phyloP scores from a whole-genome alignment of 2,113 vertebrate genomes.

The Nerophis lumbriciformis region DNA sequence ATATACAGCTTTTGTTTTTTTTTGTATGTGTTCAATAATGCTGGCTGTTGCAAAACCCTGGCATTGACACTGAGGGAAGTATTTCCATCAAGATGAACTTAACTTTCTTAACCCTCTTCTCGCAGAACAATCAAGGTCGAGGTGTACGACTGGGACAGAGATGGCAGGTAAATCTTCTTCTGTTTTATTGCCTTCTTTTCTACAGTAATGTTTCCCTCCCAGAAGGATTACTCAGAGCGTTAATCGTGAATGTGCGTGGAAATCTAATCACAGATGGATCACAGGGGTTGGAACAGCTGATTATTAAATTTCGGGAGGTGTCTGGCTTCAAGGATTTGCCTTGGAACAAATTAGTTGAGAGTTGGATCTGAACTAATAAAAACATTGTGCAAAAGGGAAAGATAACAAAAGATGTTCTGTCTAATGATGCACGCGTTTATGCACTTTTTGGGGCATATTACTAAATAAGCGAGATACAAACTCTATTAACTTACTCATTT shows the following conservation, averaged over 20 bases:
- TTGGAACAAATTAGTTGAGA: neutral
- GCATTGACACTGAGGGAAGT: neutral
- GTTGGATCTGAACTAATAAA: neutral
- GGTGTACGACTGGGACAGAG: conserved; percentile 93
- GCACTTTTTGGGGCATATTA: no score
- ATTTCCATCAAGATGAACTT: neutral
- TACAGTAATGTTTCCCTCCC: neutral
- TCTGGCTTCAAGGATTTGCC: no score
- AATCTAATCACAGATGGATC: neutral
- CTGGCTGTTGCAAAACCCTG: neutral
- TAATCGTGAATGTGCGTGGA: neutral
- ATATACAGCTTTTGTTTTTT: neutral
- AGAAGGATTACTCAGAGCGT: neutral
- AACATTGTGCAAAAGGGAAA: neutral
- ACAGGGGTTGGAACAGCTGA: neutral
- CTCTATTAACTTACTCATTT: no score
- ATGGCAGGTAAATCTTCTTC: conserved; percentile 78
- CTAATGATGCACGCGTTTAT: no score
- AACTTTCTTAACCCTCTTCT: conserved; percentile 13
- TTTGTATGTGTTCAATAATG: neutral
- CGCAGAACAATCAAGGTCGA: conserved; percentile 90
- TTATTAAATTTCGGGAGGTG: neutral
- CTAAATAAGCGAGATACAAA: no score
- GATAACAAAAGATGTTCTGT: no score
- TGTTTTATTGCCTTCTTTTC: neutral